Conservation (phyloP, 2,113 vertebrate species). For the Trematocara unimaculatum region DNA sequence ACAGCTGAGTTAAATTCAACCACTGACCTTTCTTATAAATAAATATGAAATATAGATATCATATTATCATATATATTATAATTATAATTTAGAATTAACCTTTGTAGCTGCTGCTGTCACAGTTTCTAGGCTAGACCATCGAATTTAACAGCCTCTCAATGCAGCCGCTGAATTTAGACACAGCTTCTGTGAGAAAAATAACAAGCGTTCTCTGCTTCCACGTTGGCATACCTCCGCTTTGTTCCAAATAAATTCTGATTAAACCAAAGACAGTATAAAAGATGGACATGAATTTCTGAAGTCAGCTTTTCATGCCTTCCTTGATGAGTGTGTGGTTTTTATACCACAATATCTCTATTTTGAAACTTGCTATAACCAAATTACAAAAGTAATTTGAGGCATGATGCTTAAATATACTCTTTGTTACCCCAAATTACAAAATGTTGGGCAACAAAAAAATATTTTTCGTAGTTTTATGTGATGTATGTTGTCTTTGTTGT, state of each 20-base stretch:
- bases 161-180: neutral
- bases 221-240: neutral
- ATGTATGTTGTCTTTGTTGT: neutral
- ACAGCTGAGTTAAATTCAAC: neutral
- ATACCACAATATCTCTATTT: neutral
- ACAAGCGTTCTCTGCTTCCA: neutral
- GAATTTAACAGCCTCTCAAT: neutral
- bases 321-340: neutral
- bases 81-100: neutral
- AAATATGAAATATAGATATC: neutral
- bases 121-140: neutral
- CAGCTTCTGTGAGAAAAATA: neutral
- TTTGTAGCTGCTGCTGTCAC: neutral
- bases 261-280: neutral
- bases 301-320: neutral
- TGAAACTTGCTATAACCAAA: neutral
- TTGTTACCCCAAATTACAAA: neutral
- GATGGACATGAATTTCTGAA: neutral
- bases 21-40: neutral
- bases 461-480: neutral
- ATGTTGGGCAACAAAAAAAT: neutral
- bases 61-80: neutral
- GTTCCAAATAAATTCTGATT: neutral
- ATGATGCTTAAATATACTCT: neutral
- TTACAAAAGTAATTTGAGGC: neutral